phyloP scores from a whole-genome alignment of 2,888 invertebrate species.

The Thecophora atra region DNA sequence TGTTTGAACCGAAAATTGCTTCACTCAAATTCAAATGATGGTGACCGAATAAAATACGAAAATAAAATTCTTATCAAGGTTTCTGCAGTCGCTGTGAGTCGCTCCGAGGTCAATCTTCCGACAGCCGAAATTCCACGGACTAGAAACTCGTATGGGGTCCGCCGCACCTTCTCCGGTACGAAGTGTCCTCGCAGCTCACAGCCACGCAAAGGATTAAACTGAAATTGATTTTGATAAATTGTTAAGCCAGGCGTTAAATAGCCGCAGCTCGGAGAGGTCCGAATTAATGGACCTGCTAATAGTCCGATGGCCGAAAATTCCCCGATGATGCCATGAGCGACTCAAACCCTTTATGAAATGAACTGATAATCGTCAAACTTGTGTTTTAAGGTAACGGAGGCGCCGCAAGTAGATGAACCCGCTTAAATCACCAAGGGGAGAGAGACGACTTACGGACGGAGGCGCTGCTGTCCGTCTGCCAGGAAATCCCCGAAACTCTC shows the following conservation, averaged over 20 bases:
- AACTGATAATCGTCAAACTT: too few species aligned
- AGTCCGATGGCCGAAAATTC: too few species aligned
- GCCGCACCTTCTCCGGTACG: background rate
- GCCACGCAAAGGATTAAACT: constrained; percentile 23
- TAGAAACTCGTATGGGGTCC: background rate
- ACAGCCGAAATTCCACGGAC: background rate
- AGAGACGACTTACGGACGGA: too few species aligned
- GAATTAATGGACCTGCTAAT: too few species aligned
- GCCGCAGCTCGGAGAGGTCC: background rate
- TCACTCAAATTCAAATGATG: too few species aligned
- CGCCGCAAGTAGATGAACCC: too few species aligned
- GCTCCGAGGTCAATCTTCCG: background rate
- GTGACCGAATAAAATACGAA: background rate
- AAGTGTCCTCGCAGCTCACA: background rate
- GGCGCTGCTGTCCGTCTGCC: constrained; percentile 42
- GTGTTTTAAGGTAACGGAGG: too few species aligned
- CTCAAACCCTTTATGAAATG: too few species aligned
- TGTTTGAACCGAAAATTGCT: too few species aligned
- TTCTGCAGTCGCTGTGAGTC: constrained; percentile 21
- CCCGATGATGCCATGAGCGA: too few species aligned
- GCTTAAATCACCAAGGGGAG: too few species aligned
- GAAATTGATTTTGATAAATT: constrained; percentile 29
- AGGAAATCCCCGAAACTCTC: constrained; percentile 49
- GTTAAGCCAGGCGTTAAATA: constrained; percentile 28
- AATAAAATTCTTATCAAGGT: constrained; percentile 33